Base-by-base conservation (phyloP, 2,888 invertebrate species). In the Callosobruchus maculatus region DNA sequence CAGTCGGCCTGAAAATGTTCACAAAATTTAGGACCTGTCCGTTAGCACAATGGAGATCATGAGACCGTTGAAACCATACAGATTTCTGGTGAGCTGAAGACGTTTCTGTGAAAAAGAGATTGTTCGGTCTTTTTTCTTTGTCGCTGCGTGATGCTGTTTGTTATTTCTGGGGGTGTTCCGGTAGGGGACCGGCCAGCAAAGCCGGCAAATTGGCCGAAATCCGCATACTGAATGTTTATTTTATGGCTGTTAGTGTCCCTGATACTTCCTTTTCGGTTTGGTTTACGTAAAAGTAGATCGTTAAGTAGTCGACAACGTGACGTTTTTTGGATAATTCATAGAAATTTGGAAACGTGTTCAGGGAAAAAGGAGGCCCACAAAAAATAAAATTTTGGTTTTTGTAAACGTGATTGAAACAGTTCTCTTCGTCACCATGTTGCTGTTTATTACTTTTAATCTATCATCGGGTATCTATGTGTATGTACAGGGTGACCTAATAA, bases 91-190 rank as follows among this genome's bases (percentile, higher is more conserved):
- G 80, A 79, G 79, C 80, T 79, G 79, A 78, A 49, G 49, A 13
- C 80, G 75, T 74, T 79, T 78, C 78, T 72, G 72, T 26, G 80
- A 81, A 81, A 74, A 74, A 74, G 74, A 75, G 77, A 80, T 79
- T 78, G 80, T 80, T 78, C 49, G 49, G 49, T 49, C 49, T 49
- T 49, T 49, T 49, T 49, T 49, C 49, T 49, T 49, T 49, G 9
- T 1, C 18, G 5, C 49, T 49, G 5, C 49, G 49, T 49, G 49
- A 49, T 18, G 49, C 49, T 84, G 83, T 83, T 83, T 83, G 82
- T 83, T 83, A 82, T 83, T 83, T 81, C 81, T 83, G 80, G 77
- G 77, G 81, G 80, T 81, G 84, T 85, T 85, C 83, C 84, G 84
- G 84, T 82, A 78, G 79, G 74, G 81, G 80, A 79, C 76, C 77